Conservation (phyloP, 2,888 invertebrate species). For the Scrobipalpa atriplicella region DNA sequence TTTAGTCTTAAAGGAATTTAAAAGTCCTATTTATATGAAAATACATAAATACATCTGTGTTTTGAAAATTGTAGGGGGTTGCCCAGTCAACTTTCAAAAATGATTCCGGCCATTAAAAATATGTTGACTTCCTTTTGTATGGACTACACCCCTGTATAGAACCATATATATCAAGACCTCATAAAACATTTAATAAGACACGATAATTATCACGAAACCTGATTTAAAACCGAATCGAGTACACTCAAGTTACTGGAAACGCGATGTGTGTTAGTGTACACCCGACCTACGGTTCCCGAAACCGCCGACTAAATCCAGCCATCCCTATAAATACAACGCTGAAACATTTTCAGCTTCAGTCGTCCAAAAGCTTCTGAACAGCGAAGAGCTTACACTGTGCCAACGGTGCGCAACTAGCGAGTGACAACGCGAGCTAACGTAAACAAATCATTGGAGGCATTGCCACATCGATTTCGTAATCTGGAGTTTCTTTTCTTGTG, state of each 20-base stretch:
- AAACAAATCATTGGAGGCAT: conserved; percentile 39
- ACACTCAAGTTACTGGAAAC: conserved; percentile 22
- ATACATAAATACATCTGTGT: too few species aligned
- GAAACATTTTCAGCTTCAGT: conserved; percentile 72
- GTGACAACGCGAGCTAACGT: conserved; percentile 68
- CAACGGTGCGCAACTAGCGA: conserved; percentile 59
- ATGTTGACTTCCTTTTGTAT: too few species aligned
- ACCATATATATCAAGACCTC: too few species aligned
- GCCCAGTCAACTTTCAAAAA: too few species aligned
- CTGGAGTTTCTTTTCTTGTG: conserved; percentile 46
- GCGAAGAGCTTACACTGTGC: conserved; percentile 66
- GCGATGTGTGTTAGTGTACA: conserved; percentile 14
- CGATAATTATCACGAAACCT: not conserved
- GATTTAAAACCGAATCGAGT: not conserved
- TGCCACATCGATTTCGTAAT: conserved; percentile 48
- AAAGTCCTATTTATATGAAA: too few species aligned
- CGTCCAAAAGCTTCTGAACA: conserved; percentile 69
- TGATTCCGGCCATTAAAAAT: too few species aligned
- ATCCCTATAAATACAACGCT: conserved; percentile 72
- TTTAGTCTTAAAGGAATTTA: too few species aligned
- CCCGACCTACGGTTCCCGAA: conserved; percentile 45
- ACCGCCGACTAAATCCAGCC: conserved; percentile 36
- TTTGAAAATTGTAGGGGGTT: too few species aligned
- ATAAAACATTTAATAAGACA: not conserved
- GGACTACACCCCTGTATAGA: too few species aligned